phyloP scores from a whole-genome alignment of 2,888 invertebrate species.

The Erebia palarica region DNA sequence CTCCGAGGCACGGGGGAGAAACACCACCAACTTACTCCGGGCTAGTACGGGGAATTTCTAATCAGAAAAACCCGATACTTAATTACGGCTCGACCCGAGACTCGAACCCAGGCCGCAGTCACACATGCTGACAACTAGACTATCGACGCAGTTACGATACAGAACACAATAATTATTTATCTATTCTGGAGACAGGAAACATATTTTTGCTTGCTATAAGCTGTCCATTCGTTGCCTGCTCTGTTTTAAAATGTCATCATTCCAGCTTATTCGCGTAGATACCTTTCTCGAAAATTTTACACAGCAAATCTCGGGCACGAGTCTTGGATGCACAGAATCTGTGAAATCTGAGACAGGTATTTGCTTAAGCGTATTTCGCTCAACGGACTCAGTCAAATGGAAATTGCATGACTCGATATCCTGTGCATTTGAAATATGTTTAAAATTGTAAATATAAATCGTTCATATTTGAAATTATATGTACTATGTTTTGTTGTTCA shows the following conservation, averaged over 20 bases:
- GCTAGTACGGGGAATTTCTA: too few relatives aligned
- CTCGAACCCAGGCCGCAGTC: too few relatives aligned
- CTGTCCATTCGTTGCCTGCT: not conserved
- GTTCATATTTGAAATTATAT: not conserved
- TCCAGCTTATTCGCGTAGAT: constrained; percentile 8
- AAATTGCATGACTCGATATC: constrained; percentile 9
- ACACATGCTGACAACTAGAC: too few relatives aligned
- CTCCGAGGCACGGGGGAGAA: too few relatives aligned
- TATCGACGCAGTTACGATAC: not conserved
- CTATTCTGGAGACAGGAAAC: not conserved
- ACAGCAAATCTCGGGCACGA: not conserved
- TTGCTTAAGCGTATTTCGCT: constrained; percentile 17
- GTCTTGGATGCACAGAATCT: constrained; percentile 13
- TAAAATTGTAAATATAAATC: constrained; percentile 11
- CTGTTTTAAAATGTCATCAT: constrained; percentile 11
- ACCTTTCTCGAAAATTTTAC: constrained; percentile 10
- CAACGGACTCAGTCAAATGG: constrained; percentile 17
- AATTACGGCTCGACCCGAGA: too few relatives aligned
- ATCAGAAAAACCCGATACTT: too few relatives aligned
- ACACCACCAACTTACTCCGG: too few relatives aligned
- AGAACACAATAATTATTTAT: not conserved
- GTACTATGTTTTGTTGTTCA: not conserved
- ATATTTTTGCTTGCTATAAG: not conserved
- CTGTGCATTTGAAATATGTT: constrained; percentile 10
- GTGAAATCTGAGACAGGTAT: constrained; percentile 25